Conservation (phyloP, 2,113 vertebrate genomes). For the Lasiurus borealis region DNA sequence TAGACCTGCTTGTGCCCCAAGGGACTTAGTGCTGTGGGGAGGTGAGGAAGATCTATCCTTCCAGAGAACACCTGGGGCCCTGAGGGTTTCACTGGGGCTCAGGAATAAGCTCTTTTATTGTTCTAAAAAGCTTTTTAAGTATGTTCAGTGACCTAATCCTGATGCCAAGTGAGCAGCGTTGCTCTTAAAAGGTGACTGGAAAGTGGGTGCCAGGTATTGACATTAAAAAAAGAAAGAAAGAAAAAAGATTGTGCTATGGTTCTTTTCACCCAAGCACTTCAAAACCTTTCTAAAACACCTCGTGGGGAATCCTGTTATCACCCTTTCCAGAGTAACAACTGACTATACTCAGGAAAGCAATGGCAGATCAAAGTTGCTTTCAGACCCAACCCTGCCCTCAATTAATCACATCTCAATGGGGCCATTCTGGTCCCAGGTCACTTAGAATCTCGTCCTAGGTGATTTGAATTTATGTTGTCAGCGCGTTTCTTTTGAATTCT, state of each 20-base stretch:
- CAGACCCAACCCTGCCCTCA: not conserved
- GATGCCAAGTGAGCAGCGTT: not conserved
- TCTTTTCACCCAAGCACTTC: slow-evolving; percentile 37
- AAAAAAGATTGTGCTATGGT: not conserved
- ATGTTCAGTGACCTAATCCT: not conserved
- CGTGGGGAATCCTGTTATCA: not conserved
- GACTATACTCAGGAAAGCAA: not conserved
- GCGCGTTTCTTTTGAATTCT: not conserved
- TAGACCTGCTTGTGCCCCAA: not conserved
- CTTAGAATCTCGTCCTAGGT: not conserved
- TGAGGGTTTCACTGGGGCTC: not conserved
- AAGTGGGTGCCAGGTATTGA: slow-evolving; percentile 48
- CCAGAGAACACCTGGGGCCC: not conserved
- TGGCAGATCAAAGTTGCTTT: not conserved
- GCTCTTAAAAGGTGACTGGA: slow-evolving; percentile 54
- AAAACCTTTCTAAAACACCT: slow-evolving; percentile 43
- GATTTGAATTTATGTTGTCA: not conserved
- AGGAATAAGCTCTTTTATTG: not conserved
- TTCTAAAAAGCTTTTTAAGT: slow-evolving; percentile 32
- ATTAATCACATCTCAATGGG: accelerated
- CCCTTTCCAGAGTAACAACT: not conserved
- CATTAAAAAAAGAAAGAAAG: too few species aligned
- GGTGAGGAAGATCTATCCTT: not conserved
- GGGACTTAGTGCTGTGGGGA: too few species aligned
- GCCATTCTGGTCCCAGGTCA: not conserved